phyloP scores from a whole-genome alignment of 2,888 invertebrate genomes.

The Neoitamus cyanurus region DNA sequence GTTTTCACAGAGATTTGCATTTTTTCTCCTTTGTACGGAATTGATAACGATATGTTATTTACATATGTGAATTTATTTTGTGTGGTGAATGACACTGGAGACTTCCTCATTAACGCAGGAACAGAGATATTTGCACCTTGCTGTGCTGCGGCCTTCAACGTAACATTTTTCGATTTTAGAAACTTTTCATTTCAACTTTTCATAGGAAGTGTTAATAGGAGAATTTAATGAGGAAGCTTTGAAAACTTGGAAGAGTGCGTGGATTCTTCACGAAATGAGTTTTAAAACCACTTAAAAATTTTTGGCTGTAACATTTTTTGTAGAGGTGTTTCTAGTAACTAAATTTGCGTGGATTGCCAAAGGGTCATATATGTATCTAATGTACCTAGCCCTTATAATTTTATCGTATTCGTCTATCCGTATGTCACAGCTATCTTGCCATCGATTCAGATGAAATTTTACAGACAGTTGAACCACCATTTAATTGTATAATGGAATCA shows the following conservation, averaged over 20 bases:
- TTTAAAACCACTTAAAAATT: background rate
- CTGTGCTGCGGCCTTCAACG: background rate
- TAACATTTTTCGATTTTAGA: background rate
- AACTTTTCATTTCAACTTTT: background rate
- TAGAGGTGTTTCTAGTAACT: too few species aligned
- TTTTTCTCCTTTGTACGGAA: background rate
- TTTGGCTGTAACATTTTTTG: background rate
- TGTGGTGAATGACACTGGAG: background rate
- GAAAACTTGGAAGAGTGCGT: background rate
- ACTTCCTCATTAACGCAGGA: background rate
- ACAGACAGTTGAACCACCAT: too few species aligned
- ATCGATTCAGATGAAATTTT: too few species aligned
- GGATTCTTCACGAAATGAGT: too few species aligned
- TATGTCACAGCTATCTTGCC: too few species aligned
- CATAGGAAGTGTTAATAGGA: background rate
- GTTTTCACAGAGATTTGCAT: background rate
- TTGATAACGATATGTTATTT: background rate
- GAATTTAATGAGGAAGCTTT: background rate
- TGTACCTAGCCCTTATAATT: too few species aligned
- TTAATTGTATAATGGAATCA: too few species aligned
- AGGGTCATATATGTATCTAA: too few species aligned
- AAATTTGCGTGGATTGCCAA: too few species aligned
- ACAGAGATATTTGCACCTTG: background rate
- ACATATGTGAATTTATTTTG: background rate
- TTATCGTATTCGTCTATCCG: too few species aligned